Base-by-base conservation (phyloP, 2,797 vertebrate genomes). In the Takifugu ocellatus region DNA sequence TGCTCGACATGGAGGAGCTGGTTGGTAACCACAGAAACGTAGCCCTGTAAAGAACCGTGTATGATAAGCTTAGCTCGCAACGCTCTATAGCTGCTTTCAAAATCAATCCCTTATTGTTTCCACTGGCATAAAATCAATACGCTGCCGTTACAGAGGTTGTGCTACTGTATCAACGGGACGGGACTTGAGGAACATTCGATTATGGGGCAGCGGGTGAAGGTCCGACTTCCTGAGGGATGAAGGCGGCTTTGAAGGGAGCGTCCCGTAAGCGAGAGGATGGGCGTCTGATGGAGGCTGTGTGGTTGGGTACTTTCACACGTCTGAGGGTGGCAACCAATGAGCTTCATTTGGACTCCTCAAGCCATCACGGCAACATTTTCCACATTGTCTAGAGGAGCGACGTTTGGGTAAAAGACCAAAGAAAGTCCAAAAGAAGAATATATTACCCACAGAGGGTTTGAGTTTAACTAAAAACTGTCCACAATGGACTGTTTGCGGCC, bases 51-150 rank as follows among this genome's bases (percentile, higher is more conserved):
- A 59, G 51, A 39, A 21, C 46, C 25, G 1, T 3, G 2, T 1
- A 24, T 3, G 26, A 74, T 75, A 54, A 73, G 6, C 48, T 36
- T 53, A 75, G 68, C 36, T 54, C 63, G 29, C 66, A 66, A 72
- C 70, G 72, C 66, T 72, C 57, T 15, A 14, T 55, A 39, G 61
- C 63, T 45, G 36, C 54, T 68, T 74, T 64, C 14, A 52, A 51
- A 62, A 81, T 84, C 80, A 73, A 83, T 84, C 45, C 52, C 52
- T 72, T 54, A 68, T 63, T 68, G 78, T 66, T 66, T 66, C 63
- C 54, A 50, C 39, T 33, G 73, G 68, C 63, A n/a, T 63, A 39
- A 73, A 84, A 81, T 88, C 79, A 5, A 84, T 84, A 59, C 25
- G 45, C 12, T 65, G 70, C 67, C 63, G 59, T 81, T 64, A 79